phyloP scores from a whole-genome alignment of 2,113 vertebrate species.

The Thamnophis sirtalis region DNA sequence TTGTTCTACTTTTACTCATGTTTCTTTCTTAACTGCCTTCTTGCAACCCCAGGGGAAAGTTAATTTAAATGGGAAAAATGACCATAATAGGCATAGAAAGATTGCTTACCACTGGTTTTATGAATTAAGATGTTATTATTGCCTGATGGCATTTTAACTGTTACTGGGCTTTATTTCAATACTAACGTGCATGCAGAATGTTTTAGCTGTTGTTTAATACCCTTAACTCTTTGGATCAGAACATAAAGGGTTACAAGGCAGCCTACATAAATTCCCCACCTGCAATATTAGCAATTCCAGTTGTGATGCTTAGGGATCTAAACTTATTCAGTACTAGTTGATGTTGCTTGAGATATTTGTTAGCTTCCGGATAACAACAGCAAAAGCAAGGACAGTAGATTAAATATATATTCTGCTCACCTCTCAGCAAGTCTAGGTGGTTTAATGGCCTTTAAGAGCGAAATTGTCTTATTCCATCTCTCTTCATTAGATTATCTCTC shows the following conservation, averaged over 20 bases:
- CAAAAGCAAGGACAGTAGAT: background rate
- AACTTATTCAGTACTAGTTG: conserved; percentile 32
- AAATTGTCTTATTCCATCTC: background rate
- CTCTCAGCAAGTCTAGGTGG: background rate
- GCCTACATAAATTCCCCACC: background rate
- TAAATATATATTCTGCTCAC: background rate
- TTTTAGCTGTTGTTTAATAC: background rate
- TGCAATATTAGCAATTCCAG: background rate
- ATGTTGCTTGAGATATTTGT: conserved; percentile 36
- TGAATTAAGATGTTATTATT: background rate
- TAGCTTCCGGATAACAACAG: background rate
- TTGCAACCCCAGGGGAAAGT: background rate
- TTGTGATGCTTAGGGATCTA: conserved; percentile 30
- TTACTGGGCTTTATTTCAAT: background rate
- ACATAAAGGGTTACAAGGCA: background rate
- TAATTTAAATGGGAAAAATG: background rate
- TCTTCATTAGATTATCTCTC: conserved; percentile 37
- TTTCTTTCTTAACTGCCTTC: background rate
- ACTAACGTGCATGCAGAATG: background rate
- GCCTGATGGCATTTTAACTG: background rate
- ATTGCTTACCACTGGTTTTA: background rate
- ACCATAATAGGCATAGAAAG: background rate
- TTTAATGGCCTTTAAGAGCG: background rate
- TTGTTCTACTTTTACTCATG: background rate
- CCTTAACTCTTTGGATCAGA: background rate